phyloP scores from a whole-genome alignment of 2,888 invertebrate genomes.

The Hermaeophaga mercurialis region DNA sequence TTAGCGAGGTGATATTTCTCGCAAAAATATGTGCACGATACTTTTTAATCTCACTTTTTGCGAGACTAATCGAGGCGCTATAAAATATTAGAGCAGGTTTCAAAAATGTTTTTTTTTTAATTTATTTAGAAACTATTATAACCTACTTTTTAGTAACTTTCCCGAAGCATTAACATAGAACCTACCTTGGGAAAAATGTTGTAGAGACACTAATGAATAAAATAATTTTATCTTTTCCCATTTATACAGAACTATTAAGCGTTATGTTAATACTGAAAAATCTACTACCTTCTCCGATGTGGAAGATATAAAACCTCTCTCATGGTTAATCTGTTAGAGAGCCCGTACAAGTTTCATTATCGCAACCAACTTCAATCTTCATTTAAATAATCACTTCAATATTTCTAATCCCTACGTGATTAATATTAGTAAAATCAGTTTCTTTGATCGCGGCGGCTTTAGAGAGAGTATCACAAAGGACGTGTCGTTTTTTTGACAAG shows the following conservation, averaged over 20 bases:
- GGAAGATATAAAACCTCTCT: constrained; percentile 31
- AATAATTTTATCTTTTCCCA: constrained; percentile 32
- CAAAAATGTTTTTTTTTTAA: no score
- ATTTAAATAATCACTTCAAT: constrained; percentile 55
- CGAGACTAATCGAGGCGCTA: no score
- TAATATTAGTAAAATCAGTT: constrained; percentile 50
- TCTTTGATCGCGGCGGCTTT: constrained; percentile 48
- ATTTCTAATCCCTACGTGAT: constrained; percentile 54
- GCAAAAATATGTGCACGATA: no score
- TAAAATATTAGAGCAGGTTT: no score
- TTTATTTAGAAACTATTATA: no score
- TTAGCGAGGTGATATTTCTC: no score
- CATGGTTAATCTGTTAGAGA: constrained; percentile 45
- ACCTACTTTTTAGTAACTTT: no score
- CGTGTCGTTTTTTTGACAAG: constrained; percentile 33
- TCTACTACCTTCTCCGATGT: constrained; percentile 13
- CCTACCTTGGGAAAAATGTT: no score
- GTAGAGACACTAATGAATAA: constrained; percentile 34
- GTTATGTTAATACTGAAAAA: constrained; percentile 17
- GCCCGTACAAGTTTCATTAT: constrained; percentile 49
- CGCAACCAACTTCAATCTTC: constrained; percentile 51
- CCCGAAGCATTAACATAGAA: no score
- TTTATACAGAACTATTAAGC: constrained; percentile 30
- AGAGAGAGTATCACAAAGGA: constrained; percentile 35
- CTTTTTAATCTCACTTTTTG: no score